phyloP scores from a whole-genome alignment of 2,113 vertebrate species.

The Onychostoma macrolepis region DNA sequence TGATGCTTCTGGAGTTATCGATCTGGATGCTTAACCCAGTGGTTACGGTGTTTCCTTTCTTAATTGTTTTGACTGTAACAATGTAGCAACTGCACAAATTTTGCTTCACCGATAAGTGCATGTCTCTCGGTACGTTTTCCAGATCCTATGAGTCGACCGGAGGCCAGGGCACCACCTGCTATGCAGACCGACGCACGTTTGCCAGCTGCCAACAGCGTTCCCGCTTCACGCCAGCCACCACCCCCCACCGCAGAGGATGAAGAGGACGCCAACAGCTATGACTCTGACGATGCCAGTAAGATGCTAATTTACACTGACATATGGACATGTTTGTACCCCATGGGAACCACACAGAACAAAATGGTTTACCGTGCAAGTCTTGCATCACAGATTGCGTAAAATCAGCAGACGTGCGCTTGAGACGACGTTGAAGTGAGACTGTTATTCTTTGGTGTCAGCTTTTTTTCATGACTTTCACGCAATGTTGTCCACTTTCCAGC shows the following conservation, averaged over 20 bases:
- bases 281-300: constrained; percentile 86
- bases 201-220: constrained; percentile 40
- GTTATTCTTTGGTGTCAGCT: background rate
- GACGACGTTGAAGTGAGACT: background rate
- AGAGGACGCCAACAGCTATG: constrained; percentile 84
- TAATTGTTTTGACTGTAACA: background rate
- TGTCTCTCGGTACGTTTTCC: constrained; percentile 17
- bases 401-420: background rate
- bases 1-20: background rate
- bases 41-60: background rate
- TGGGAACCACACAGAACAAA: constrained; percentile 36
- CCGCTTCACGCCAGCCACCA: constrained; percentile 53
- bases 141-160: constrained; percentile 46
- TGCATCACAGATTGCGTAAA: constrained; percentile 22
- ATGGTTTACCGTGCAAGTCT: constrained; percentile 32
- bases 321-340: constrained; percentile 37
- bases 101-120: background rate
- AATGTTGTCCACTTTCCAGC: constrained; percentile 64
- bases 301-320: constrained; percentile 31
- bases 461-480: background rate
- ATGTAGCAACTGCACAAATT: background rate
- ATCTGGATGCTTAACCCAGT: background rate
- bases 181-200: constrained; percentile 68
- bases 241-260: constrained; percentile 74
- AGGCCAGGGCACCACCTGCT: constrained; percentile 61